Conservation (phyloP, 1,140 invertebrate species). For the Hycleus cichorii region DNA sequence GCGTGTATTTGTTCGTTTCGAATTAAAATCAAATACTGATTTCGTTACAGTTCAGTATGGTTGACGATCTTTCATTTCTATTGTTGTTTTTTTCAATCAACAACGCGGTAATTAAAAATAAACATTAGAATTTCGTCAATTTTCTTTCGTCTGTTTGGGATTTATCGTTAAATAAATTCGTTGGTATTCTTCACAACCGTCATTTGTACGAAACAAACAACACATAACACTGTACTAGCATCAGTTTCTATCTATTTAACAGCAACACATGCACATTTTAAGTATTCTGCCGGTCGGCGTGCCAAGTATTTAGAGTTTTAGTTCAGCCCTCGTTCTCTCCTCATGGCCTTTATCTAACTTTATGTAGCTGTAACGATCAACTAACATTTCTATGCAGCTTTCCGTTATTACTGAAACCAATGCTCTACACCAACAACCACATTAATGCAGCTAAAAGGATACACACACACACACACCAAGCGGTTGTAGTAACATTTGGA, state of each 20-base stretch:
- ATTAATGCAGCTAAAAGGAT: not conserved
- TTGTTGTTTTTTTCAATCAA: too few relatives aligned
- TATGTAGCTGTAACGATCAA: slow-evolving; percentile 8
- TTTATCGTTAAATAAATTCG: slow-evolving; percentile 11
- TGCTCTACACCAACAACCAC: not conserved
- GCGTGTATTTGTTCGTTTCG: too few relatives aligned
- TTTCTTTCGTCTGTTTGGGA: not conserved
- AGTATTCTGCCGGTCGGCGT: not conserved
- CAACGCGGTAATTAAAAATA: too few relatives aligned
- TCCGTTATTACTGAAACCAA: not conserved
- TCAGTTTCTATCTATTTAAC: not conserved
- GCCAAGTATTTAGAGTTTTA: slow-evolving; percentile 7
- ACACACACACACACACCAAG: not conserved
- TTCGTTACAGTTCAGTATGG: too few relatives aligned
- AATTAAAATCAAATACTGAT: too few relatives aligned
- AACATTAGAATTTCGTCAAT: too few relatives aligned
- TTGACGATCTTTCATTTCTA: too few relatives aligned
- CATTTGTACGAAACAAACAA: not conserved
- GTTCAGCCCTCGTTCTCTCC: not conserved
- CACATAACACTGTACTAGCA: slow-evolving; percentile 5
- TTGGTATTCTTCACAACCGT: slow-evolving; percentile 5
- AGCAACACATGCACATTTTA: not conserved
- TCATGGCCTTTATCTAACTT: not conserved
- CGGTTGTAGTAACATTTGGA: too few relatives aligned
- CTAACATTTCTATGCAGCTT: not conserved